Evolutionary conservation across 2,888 invertebrate genomes (phyloP), one percentile per base, ranked within the genome.

Genomic region (Drosophila algonquin): DNA sequence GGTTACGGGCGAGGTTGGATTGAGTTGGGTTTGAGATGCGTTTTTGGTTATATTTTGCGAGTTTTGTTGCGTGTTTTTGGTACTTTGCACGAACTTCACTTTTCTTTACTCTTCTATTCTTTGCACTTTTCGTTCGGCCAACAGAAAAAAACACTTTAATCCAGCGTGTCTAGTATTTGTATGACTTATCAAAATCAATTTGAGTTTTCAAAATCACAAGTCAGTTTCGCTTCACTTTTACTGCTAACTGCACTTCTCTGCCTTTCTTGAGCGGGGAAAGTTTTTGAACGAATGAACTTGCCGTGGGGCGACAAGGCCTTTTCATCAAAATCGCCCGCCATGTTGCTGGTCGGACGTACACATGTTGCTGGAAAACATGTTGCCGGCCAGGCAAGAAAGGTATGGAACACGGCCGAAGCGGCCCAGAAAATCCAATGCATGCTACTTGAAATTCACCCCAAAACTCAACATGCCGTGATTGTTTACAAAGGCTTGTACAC

Each of bases 1-100:
- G 85, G 78, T 85, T 77, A 80, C 75, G 78, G 77, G 89, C 89
- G 90, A 90, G 87, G 87, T 75, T 56, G 56, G 46, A 60, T 59
- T 59, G 70, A 64, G 54, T 64, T 73, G 32, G 55, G 55, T 67
- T 68, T 62, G 53, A 47, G 40, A 14, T 40, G n/a, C 40, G 40
- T 59, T 14, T 24, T 73, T 59, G 45, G 14, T 54, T 56, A 63
- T 48, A 46, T 57, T 55, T 56, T 63, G 62, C 47, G 54, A 81
- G 65, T 67, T 63, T 75, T 63, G 57, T 46, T 65, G 55, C 48
- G 40, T 58, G 46, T 45, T 32, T 44, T 55, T 47, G 51, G 24
- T 54, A 54, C 50, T 63, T 57, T 40, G 57, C 30, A 27, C 30
- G 21, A 58, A 35, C 58, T 59, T 45, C 52, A 63, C 57, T 55